A percentile compares a stretch with the other conserved stretches of the same genome.
Conservation (phyloP, 2,113 vertebrate genomes). For the Sterna hirundo region DNA sequence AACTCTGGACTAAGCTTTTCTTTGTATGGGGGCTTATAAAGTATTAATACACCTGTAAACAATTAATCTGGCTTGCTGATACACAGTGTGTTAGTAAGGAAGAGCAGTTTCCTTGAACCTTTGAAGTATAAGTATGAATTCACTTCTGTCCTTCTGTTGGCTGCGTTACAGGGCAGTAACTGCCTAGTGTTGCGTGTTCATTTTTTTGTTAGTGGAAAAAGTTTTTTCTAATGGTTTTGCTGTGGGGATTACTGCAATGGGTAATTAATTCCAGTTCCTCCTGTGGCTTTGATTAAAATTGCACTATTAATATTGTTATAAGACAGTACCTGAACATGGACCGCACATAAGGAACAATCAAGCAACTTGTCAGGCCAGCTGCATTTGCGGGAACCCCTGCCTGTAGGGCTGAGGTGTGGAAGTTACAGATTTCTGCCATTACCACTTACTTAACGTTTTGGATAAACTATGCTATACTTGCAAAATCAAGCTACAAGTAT, state of each 20-base stretch:
- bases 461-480: not conserved
- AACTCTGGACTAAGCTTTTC: not conserved
- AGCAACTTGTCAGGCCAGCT: not conserved
- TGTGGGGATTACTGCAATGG: not conserved
- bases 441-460: not conserved
- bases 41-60: not conserved
- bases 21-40: not conserved
- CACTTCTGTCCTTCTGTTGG: not conserved
- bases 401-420: not conserved
- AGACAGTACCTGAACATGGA: not conserved
- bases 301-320: not conserved
- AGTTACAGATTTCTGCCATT: not conserved
- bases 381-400: not conserved
- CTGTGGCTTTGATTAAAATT: conserved; percentile 16
- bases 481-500: not conserved
- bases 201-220: not conserved
- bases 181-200: not conserved
- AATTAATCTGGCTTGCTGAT: not conserved
- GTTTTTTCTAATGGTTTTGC: not conserved
- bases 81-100: not conserved
- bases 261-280: conserved; percentile 39
- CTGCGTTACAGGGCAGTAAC: not conserved
- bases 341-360: not conserved
- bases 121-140: not conserved
- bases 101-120: not conserved